Evolutionary conservation across 2,113 vertebrate species (phyloP).

Genomic region (Fregetta grallaria): DNA sequence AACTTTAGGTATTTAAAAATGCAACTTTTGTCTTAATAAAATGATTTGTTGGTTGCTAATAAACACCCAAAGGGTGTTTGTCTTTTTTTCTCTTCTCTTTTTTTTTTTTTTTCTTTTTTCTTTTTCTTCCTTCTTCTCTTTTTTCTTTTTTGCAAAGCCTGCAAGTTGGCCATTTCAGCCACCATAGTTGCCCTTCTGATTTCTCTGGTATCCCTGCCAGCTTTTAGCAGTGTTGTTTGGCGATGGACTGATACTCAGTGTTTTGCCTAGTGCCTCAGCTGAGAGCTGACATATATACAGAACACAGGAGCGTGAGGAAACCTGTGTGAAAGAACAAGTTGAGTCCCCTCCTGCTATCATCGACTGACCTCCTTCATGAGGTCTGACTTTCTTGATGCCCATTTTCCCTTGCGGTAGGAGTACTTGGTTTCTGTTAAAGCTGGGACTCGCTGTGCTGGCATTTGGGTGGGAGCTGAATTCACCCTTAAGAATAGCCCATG

Average conservation of each 20-base stretch:
- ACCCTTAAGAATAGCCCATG: neutral
- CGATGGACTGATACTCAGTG: neutral
- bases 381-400: neutral
- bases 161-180: neutral
- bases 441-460: neutral
- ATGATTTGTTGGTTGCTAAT: neutral
- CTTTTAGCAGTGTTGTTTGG: neutral
- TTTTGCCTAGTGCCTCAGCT: neutral
- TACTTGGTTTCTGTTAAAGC: neutral
- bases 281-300: neutral
- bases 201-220: neutral
- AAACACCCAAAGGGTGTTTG: neutral
- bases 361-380: neutral
- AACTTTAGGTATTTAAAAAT: neutral
- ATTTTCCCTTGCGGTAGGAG: neutral
- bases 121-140: too few species aligned
- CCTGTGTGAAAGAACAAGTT: neutral
- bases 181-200: neutral
- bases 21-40: neutral
- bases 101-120: too few species aligned
- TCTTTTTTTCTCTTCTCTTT: too few species aligned
- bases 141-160: neutral
- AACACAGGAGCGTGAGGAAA: neutral
- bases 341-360: neutral
- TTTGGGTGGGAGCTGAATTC: neutral